phyloP scores from a whole-genome alignment of 2,888 invertebrate genomes.

The Macaria notata region DNA sequence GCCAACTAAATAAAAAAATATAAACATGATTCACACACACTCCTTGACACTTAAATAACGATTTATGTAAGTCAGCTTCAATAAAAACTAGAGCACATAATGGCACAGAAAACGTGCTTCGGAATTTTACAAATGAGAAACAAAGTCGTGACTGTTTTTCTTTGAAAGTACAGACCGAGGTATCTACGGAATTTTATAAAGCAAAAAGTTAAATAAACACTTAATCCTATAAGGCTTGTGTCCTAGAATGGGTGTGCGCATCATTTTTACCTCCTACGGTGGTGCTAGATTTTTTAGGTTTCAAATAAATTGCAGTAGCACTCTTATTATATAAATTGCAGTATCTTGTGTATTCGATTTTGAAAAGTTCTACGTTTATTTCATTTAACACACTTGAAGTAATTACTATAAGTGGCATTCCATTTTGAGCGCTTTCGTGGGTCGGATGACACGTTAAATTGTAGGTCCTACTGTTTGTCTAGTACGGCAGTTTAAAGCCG shows the following conservation, averaged over 20 bases:
- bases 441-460: too few species aligned
- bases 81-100: conserved; percentile 48
- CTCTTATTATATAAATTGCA: too few species aligned
- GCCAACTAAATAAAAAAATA: conserved; percentile 57
- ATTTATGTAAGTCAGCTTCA: conserved; percentile 46
- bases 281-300: too few species aligned
- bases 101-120: conserved; percentile 10
- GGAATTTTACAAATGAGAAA: conserved; percentile 35
- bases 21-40: conserved; percentile 52
- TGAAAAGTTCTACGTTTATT: too few species aligned
- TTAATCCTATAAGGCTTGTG: conserved; percentile 29
- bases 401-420: too few species aligned
- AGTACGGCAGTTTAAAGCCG: too few species aligned
- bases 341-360: too few species aligned
- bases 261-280: neutral
- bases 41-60: conserved; percentile 58
- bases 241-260: conserved; percentile 8
- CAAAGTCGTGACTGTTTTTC: conserved; percentile 32
- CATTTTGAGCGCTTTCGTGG: too few species aligned
- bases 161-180: conserved; percentile 26
- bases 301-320: too few species aligned
- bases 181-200: conserved; percentile 22
- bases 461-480: too few species aligned
- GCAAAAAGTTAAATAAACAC: conserved; percentile 37
- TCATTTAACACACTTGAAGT: too few species aligned